phyloP scores from a whole-genome alignment of 2,888 invertebrate species.

The Periphyllus acericola region DNA sequence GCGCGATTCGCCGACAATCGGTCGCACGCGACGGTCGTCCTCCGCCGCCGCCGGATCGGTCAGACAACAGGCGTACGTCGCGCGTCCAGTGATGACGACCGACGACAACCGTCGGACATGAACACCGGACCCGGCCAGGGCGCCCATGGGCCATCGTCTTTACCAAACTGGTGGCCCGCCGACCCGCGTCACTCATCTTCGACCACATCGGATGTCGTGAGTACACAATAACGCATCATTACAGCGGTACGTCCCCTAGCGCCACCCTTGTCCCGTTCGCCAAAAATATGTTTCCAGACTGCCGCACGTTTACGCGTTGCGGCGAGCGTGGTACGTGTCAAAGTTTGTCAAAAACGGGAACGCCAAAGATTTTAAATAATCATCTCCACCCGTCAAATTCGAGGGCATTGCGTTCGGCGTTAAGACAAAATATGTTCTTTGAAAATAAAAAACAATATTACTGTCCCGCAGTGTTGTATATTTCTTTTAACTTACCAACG shows the following conservation, averaged over 20 bases:
- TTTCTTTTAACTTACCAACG: too few species aligned
- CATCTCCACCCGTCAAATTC: too few species aligned
- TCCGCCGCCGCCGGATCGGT: neutral
- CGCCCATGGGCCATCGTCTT: slow-evolving; percentile 49
- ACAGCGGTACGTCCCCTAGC: too few species aligned
- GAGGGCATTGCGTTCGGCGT: neutral
- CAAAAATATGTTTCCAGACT: too few species aligned
- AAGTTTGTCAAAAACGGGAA: too few species aligned
- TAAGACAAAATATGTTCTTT: too few species aligned
- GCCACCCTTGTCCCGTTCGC: too few species aligned
- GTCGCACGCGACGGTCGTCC: neutral
- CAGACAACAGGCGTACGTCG: neutral
- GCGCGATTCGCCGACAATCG: slow-evolving; percentile 15
- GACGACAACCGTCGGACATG: slow-evolving; percentile 34
- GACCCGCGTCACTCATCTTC: slow-evolving; percentile 44
- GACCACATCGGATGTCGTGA: slow-evolving; percentile 56
- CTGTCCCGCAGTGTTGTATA: too few species aligned
- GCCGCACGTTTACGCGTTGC: too few species aligned
- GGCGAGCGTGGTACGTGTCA: too few species aligned
- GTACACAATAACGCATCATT: neutral
- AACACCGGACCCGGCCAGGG: slow-evolving; percentile 54
- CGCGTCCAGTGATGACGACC: slow-evolving; percentile 15
- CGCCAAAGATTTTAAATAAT: too few species aligned
- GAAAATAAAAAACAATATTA: neutral
- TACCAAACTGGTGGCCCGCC: slow-evolving; percentile 55